Evolutionary conservation across 2,113 vertebrate species (phyloP), one percentile per base, ranked within the genome.

Genomic region (Gavia stellata): DNA sequence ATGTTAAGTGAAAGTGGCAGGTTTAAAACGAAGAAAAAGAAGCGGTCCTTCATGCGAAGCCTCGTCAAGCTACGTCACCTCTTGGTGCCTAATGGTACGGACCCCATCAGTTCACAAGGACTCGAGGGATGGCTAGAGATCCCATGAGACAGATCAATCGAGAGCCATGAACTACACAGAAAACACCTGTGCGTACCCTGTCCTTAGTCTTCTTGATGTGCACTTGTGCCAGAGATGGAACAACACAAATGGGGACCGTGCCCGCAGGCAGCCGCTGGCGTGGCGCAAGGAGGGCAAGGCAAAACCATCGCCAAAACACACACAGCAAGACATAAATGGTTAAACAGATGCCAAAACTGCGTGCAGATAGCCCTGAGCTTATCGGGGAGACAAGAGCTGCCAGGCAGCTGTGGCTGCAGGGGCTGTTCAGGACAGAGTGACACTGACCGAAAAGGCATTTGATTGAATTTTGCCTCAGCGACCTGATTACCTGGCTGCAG

Each of bases 191-290:
- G n/a, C n/a, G n/a, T n/a, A n/a, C n/a, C n/a, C n/a, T n/a, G n/a
- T n/a, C n/a, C n/a, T n/a, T n/a, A n/a, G n/a, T n/a, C n/a, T n/a
- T n/a, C n/a, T n/a, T n/a, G n/a, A n/a, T n/a, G n/a, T n/a, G n/a
- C n/a, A n/a, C n/a, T n/a, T n/a, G n/a, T n/a, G n/a, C 9, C 26
- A 59, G 45, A 45, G 16, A 5, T 7, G 14, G 52, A 47, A 24
- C 2, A 0, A n/a, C 9, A 5, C 49, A 59, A 31, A 63, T 2
- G 5, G 44, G 63, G n/a, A 72, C 10, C 4, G 2, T 0, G 4
- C n/a, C n/a, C n/a, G n/a, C n/a, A n/a, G n/a, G n/a, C n/a, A n/a
- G n/a, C n/a, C n/a, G n/a, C n/a, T n/a, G n/a, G n/a, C n/a, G n/a
- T n/a, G n/a, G n/a, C n/a, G n/a, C n/a, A n/a, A n/a, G n/a, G n/a